phyloP scores from a whole-genome alignment of 2,888 invertebrate species.

The Xanthostigma xanthostigma region DNA sequence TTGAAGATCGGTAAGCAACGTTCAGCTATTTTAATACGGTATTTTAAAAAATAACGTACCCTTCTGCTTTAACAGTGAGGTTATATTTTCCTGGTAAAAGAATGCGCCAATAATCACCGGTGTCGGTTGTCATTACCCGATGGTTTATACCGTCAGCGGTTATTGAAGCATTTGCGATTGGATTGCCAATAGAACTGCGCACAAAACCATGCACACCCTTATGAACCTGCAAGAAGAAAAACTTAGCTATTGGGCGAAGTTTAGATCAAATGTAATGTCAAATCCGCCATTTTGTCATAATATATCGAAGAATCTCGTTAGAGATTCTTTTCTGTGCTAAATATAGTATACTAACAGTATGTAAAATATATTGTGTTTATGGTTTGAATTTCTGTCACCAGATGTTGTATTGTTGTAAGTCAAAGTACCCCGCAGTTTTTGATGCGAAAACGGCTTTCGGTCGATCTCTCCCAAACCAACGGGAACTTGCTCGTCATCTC shows the following conservation, averaged over 20 bases:
- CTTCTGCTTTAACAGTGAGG: slow-evolving; percentile 54
- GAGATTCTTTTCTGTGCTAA: no score
- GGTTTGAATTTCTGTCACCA: no score
- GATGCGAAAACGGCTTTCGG: no score
- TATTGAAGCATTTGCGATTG: slow-evolving; percentile 58
- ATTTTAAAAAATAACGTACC: slow-evolving; percentile 31
- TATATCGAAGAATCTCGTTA: no score
- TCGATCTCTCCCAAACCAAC: no score
- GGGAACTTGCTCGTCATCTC: no score
- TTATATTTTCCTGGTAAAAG: slow-evolving; percentile 75
- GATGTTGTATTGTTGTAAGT: no score
- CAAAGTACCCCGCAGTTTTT: no score
- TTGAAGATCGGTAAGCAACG: background rate
- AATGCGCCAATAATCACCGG: slow-evolving; percentile 89
- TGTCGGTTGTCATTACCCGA: slow-evolving; percentile 44
- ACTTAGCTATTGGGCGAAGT: background rate
- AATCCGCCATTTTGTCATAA: no score
- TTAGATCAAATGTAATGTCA: no score
- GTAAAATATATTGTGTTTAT: no score
- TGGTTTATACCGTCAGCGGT: slow-evolving; percentile 62
- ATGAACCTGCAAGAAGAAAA: slow-evolving; percentile 48
- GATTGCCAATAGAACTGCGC: slow-evolving; percentile 60
- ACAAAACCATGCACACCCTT: slow-evolving; percentile 78
- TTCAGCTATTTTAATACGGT: background rate
- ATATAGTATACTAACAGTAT: no score